Base-by-base conservation (phyloP, 2,888 invertebrate species). In the Synergus itoensis region DNA sequence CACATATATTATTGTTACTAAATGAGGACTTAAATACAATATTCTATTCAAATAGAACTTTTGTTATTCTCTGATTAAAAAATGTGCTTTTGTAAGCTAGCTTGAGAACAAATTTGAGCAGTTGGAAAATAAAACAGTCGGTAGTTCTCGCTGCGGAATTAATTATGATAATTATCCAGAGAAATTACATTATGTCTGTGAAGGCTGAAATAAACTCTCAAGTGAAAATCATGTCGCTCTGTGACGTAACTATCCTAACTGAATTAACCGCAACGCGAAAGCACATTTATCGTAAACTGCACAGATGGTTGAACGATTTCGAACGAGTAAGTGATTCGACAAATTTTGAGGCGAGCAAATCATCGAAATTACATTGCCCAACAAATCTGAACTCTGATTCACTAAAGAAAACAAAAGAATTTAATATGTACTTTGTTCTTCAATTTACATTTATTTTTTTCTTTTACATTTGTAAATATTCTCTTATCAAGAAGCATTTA, bases 291-390 rank as follows among this genome's bases (percentile, higher is more conserved):
- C 40, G 76, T 36, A 73, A 76, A 80, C 80, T 80, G 77, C 77
- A 18, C 83, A 84, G 84, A 85, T 84, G 83, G 84, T 82, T 60
- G 60, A 60, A 18, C 60, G 18, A 12, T 60, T 21, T 60, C 21
- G 43, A 53, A 57, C 36, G 79, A 65, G 21, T 77, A 43, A 18
- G 65, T 84, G 87, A 87, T 83, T 84, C 76, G 82, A 78, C 78
- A 79, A 81, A 82, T 79, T 79, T 64, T 63, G 65, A 81, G 82
- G 69, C 73, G 57, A 57, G 77, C 77, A 76, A 76, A 80, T 81
- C 79, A 73, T 78, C 77, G 73, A 62, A 82, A 80, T 76, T 78
- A 76, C 60, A 63, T 64, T 77, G 28, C 69, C 18, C 12, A 60
- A 21, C 21, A 21, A 9, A 21, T 60, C 2, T 21, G 11, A 11